Base-by-base conservation (phyloP, 1,140 invertebrate species). In the Chelonus insularis region DNA sequence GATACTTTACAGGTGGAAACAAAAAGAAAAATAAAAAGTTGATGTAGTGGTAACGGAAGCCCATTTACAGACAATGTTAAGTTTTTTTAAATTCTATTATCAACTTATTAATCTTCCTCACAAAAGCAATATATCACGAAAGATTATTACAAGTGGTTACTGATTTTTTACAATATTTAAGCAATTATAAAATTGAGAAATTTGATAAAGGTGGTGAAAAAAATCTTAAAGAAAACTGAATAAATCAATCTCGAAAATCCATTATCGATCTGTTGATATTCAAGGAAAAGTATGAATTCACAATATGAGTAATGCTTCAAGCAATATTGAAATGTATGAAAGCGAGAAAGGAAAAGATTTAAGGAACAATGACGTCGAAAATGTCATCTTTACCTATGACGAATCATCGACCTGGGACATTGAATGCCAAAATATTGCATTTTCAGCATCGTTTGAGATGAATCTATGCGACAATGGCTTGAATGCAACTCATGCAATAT, bases 381-480 rank as follows among this genome's bases (percentile, higher is more conserved):
- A 7, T 20, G 18, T 23, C 4, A 48, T 7, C 4, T 12, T 20
- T 37, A 23, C 14, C 11, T 11, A 4, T 52, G 20, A 32, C 8
- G 41, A 43, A 34, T 45, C 21, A 57, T 8, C 34, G 12, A 1
- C 25, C 8, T 32, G 36, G n/a, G 21, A n/a, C 51, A 29, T 54
- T n/a, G 25, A 56, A 37, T 37, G 43, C 11, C 20, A 34, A 47
- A 14, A 18, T 5, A 9, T 45, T 11, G 9, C n/a, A 8, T 34
- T 36, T 7, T 55, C 21, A 29, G 48, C 25, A 29, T 56, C 39
- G 36, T 43, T 29, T 50, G 48, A 56, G 37, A 65, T 65, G 63
- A 54, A 65, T 65, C 63, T 47, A 61, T 63, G 47, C 25, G 25
- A 37, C 11, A 39, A 55, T 23, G 34, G 61, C 32, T 39, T 55